Evolutionary conservation across 2,113 vertebrate species (phyloP).

Genomic region (Sprattus sprattus): DNA sequence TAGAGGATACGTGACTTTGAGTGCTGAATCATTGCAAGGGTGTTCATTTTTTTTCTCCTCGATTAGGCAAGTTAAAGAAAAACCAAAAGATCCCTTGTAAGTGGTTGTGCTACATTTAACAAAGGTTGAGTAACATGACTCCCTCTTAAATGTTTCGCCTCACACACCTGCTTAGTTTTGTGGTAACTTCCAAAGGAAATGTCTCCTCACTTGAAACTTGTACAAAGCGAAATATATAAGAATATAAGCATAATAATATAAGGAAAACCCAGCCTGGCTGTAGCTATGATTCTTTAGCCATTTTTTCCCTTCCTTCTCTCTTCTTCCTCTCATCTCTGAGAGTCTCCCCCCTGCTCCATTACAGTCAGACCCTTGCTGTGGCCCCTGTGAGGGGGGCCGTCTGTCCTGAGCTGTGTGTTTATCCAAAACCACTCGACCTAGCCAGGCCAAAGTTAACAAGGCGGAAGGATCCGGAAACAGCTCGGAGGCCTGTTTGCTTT

Average conservation of each 20-base stretch:
- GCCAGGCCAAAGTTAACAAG: constrained; percentile 64
- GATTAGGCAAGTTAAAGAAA: neutral
- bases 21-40: neutral
- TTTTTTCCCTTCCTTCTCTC: neutral
- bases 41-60: neutral
- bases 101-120: neutral
- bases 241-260: neutral
- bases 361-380: neutral
- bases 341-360: neutral
- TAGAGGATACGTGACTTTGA: too few species aligned
- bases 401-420: constrained; percentile 34
- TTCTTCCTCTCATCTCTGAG: neutral
- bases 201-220: neutral
- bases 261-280: neutral
- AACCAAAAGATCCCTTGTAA: neutral
- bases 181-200: neutral
- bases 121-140: neutral
- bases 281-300: neutral
- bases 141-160: neutral
- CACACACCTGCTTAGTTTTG: neutral
- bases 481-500: constrained; percentile 60
- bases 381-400: neutral
- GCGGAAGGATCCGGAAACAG: constrained; percentile 56
- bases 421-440: constrained; percentile 55
- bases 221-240: neutral